Percentiles rank a stretch among this genome's conserved stretches.
Evolutionary conservation across 2,888 invertebrate species (phyloP).

Genomic region (Nemotelus pantherinus): DNA sequence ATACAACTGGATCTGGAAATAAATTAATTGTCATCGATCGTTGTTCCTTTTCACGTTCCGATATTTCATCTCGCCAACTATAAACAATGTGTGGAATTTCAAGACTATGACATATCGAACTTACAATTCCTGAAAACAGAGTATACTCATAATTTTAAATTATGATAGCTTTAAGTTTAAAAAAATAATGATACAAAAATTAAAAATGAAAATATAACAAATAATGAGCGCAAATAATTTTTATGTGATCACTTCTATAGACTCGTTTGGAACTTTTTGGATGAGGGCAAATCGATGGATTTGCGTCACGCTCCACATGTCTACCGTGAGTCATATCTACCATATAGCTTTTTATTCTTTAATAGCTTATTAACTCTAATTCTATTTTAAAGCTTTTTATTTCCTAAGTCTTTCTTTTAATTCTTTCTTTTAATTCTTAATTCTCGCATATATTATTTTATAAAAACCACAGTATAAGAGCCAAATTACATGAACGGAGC

Average conservation of each 20-base stretch:
- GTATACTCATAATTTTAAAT: background rate
- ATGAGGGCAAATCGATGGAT: background rate
- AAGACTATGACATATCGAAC: conserved; percentile 71
- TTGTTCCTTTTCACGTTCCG: conserved; percentile 64
- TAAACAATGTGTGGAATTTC: conserved; percentile 73
- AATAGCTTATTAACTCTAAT: no score
- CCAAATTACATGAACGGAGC: no score
- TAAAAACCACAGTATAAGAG: no score
- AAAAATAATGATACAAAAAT: conserved; percentile 8
- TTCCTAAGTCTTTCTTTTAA: no score
- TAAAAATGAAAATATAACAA: background rate
- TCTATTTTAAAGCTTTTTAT: no score
- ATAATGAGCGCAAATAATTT: no score
- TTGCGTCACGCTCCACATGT: background rate
- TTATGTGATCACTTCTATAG: background rate
- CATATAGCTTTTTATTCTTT: no score
- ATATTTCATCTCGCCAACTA: conserved; percentile 67
- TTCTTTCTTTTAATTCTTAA: no score
- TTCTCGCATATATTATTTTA: no score
- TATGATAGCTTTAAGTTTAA: background rate
- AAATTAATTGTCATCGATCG: conserved; percentile 74
- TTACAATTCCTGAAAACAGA: conserved; percentile 57
- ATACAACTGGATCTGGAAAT: conserved; percentile 73
- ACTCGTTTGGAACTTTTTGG: background rate
- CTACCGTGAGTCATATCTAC: no score